Percentiles rank a stretch among this genome's conserved stretches.
phyloP scores from a whole-genome alignment of 2,797 vertebrate species.

The Echiichthys vipera region DNA sequence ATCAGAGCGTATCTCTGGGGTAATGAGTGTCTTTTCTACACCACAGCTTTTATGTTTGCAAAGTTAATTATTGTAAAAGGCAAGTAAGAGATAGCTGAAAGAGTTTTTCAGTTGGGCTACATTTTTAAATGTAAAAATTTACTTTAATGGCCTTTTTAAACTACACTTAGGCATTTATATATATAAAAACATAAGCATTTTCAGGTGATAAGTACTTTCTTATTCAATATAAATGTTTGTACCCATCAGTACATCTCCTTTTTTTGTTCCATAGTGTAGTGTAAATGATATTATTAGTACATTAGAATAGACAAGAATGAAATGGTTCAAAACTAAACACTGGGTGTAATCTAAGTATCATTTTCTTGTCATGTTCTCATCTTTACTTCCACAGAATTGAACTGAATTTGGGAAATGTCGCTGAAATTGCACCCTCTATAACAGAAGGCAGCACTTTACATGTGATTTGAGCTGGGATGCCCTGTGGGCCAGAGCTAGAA shows the following conservation, averaged over 20 bases:
- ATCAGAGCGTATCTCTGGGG: neutral
- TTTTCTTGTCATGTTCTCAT: neutral
- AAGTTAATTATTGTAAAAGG: neutral
- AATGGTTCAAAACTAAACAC: neutral
- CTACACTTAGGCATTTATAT: neutral
- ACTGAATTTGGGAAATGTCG: neutral
- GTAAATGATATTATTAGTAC: neutral
- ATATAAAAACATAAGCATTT: neutral
- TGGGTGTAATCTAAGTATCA: neutral
- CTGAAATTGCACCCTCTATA: neutral
- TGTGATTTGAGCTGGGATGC: constrained; percentile 5
- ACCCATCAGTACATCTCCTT: neutral
- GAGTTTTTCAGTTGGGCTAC: neutral
- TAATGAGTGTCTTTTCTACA: neutral
- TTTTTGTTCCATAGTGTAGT: neutral
- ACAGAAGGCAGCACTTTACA: neutral
- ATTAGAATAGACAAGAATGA: neutral
- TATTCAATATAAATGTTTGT: neutral
- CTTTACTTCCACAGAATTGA: neutral
- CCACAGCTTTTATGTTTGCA: neutral
- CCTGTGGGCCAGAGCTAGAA: too few relatives aligned
- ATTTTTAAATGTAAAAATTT: neutral
- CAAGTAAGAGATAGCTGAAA: neutral
- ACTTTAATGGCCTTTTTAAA: neutral
- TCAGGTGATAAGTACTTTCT: neutral